Percentiles rank a stretch among this genome's conserved stretches.
Conservation (phyloP, 1,140 invertebrate species). For the Callitettix versicolor region DNA sequence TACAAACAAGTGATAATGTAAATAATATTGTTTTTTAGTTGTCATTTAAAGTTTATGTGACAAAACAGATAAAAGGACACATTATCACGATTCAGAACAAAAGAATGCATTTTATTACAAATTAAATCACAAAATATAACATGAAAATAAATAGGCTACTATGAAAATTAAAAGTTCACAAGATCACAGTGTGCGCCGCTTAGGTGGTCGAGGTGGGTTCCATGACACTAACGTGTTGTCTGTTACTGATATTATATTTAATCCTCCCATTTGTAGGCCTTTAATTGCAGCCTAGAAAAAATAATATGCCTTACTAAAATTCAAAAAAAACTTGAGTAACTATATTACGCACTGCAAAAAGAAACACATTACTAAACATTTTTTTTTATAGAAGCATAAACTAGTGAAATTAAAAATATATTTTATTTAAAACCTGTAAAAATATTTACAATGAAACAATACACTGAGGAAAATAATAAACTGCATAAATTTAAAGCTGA, state of each 20-base stretch:
- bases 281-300: slow-evolving; percentile 75
- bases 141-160: neutral
- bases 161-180: slow-evolving; percentile 13
- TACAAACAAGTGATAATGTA: too few species aligned
- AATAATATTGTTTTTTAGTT: too few species aligned
- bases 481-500: too few species aligned
- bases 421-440: too few species aligned
- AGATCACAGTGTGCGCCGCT: slow-evolving; percentile 58
- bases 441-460: too few species aligned
- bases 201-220: slow-evolving; percentile 61
- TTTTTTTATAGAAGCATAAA: too few species aligned
- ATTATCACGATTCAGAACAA: too few species aligned
- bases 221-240: slow-evolving; percentile 75
- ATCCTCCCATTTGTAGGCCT: slow-evolving; percentile 78
- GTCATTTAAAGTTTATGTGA: too few species aligned
- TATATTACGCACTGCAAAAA: neutral
- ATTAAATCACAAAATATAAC: neutral
- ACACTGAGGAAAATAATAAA: too few species aligned
- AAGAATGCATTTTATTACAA: too few species aligned
- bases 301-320: slow-evolving; percentile 19
- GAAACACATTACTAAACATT: neutral
- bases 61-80: too few species aligned
- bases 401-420: too few species aligned
- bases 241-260: slow-evolving; percentile 82
- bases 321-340: slow-evolving; percentile 8